Percentiles rank a stretch among this genome's conserved stretches.
These are phyloP conservation scores for Tenthredo livida DNA, from an alignment of 2,888 invertebrate species.

Conservation along the genomic window DNA sequence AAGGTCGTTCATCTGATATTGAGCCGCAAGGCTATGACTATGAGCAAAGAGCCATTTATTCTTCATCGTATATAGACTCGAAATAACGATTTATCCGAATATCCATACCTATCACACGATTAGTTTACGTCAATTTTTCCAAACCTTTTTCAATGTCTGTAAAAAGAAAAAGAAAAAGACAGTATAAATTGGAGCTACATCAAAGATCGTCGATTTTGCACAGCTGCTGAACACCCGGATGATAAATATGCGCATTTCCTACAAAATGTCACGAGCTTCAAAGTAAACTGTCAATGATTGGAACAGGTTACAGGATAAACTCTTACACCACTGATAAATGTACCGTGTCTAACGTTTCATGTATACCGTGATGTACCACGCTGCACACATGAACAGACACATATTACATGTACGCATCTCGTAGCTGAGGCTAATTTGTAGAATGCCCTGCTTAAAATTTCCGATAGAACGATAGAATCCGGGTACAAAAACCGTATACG, in stretches of 20 bases:
- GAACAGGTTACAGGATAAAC: conserved; percentile 38
- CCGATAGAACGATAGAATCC: too few species aligned
- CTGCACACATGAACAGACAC: background rate
- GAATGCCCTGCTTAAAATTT: too few species aligned
- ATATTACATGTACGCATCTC: background rate
- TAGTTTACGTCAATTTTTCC: background rate
- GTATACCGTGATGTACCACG: background rate
- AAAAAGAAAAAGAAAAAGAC: background rate
- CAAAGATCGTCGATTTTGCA: background rate
- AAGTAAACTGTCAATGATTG: conserved; percentile 26
- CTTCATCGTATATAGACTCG: background rate
- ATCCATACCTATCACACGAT: background rate
- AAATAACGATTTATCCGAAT: background rate
- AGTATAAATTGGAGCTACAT: background rate
- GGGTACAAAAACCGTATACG: too few species aligned
- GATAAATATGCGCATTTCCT: background rate
- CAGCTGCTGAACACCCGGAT: background rate
- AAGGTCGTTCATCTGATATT: conserved; percentile 17
- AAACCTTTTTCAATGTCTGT: background rate
- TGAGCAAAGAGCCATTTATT: background rate
- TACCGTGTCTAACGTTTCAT: background rate
- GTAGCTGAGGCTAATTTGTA: conserved; percentile 15
- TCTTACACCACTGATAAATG: conserved; percentile 26
- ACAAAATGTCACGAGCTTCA: conserved; percentile 5
- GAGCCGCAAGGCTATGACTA: background rate